Conservation (phyloP, 2,113 vertebrate genomes). For the Amphilophus citrinellus region DNA sequence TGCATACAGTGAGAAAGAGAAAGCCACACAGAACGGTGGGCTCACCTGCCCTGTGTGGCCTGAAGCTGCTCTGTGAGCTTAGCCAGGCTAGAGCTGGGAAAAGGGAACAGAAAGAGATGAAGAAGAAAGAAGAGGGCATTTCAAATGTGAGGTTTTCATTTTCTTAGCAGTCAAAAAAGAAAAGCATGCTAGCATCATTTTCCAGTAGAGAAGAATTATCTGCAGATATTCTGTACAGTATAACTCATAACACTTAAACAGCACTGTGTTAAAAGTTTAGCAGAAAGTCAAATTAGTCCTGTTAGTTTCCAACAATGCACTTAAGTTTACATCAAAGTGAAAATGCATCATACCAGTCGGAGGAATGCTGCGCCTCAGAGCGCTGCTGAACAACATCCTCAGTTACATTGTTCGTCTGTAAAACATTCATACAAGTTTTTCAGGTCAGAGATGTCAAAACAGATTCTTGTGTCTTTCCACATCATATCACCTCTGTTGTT, state of each 20-base stretch:
- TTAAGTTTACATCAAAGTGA: not conserved
- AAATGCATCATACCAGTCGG: conserved; percentile 73
- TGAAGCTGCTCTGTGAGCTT: conserved; percentile 85
- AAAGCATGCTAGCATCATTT: not conserved
- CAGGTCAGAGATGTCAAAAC: not conserved
- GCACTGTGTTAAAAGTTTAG: not conserved
- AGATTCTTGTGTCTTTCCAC: not conserved
- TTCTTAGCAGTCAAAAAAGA: not conserved
- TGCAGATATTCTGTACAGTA: not conserved
- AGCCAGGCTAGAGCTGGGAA: conserved; percentile 80
- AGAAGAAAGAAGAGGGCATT: conserved; percentile 18
- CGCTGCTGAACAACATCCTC: conserved; percentile 75
- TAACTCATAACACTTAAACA: not conserved
- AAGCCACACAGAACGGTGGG: conserved; percentile 62
- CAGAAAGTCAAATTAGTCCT: conserved; percentile 9
- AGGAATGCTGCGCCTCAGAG: conserved; percentile 74
- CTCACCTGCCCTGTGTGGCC: conserved; percentile 84
- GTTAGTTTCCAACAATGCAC: conserved; percentile 26
- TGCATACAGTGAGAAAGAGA: conserved; percentile 48
- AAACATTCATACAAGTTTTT: conserved; percentile 30
- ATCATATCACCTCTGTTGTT: not conserved
- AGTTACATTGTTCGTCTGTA: conserved; percentile 55
- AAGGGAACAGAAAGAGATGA: conserved; percentile 31
- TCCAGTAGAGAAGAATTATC: not conserved
- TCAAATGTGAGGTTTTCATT: conserved; percentile 16